These are phyloP conservation scores for Lamellibrachia columna DNA, from an alignment of 2,888 invertebrate genomes.

Conservation along the genomic window DNA sequence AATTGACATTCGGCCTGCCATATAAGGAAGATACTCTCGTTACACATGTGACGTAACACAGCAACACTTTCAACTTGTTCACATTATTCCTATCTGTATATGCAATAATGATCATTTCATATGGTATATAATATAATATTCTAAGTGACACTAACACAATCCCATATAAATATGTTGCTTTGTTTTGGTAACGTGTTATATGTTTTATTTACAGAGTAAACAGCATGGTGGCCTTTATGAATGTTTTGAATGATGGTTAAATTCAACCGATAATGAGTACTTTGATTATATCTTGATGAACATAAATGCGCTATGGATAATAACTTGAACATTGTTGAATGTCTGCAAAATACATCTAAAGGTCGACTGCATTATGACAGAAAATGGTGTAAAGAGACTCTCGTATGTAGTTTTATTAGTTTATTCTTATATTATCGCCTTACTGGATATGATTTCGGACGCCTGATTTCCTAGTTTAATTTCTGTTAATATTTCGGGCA, in stretches of 20 bases:
- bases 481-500: no score
- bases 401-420: not conserved
- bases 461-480: no score
- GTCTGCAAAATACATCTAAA: conserved; percentile 9
- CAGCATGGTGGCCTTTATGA: not conserved
- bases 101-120: not conserved
- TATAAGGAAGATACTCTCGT: conserved; percentile 3
- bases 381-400: not conserved
- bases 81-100: not conserved
- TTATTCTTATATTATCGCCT: not conserved
- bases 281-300: not conserved
- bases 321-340: not conserved
- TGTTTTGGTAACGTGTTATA: not conserved
- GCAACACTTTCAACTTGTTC: not conserved
- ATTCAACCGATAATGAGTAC: not conserved
- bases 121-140: not conserved
- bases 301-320: not conserved
- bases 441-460: no score
- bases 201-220: conserved; percentile 16
- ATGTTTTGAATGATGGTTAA: not conserved
- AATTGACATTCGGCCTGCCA: not conserved
- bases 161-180: not conserved
- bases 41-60: not conserved
- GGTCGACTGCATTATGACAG: not conserved
- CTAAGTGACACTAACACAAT: not conserved